Conservation (phyloP, 2,888 invertebrate genomes). For the Ennomos erosarius region DNA sequence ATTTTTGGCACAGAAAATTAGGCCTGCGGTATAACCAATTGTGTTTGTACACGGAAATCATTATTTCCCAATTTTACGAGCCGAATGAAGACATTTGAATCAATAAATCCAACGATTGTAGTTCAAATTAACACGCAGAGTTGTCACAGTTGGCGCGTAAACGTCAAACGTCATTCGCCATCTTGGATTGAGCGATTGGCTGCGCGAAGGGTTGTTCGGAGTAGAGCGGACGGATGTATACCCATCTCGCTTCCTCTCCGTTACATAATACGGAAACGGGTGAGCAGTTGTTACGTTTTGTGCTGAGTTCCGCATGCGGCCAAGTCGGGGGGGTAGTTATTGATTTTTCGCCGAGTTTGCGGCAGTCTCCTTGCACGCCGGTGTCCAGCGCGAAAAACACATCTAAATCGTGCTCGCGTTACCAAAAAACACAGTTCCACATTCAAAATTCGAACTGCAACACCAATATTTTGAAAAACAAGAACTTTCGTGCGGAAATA, state of each 20-base stretch:
- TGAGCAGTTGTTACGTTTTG: constrained; percentile 73
- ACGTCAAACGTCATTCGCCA: constrained; percentile 80
- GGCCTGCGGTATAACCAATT: constrained; percentile 9
- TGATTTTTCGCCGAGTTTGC: constrained; percentile 82
- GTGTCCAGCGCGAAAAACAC: constrained; percentile 81
- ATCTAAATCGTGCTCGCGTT: constrained; percentile 73
- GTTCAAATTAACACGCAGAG: constrained; percentile 64
- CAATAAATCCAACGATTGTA: constrained; percentile 62
- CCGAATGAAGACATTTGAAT: constrained; percentile 70
- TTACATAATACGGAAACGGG: constrained; percentile 82
- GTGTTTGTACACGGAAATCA: constrained; percentile 39
- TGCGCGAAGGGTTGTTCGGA: constrained; percentile 62
- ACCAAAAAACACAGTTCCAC: constrained; percentile 59
- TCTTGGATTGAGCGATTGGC: constrained; percentile 70
- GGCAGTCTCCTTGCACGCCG: constrained; percentile 80
- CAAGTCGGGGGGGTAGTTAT: constrained; percentile 73
- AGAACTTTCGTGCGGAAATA: constrained; percentile 42
- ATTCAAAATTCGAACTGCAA: constrained; percentile 55
- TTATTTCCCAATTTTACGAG: constrained; percentile 51
- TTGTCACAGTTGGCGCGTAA: constrained; percentile 81
- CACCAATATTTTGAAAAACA: constrained; percentile 43
- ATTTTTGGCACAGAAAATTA: constrained; percentile 7
- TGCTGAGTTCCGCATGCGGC: constrained; percentile 80
- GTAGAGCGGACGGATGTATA: constrained; percentile 54
- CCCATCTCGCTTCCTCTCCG: constrained; percentile 64